These are phyloP conservation scores for Drosophila kambysellisi DNA, from an alignment of 2,888 invertebrate species.

Conservation along the genomic window DNA sequence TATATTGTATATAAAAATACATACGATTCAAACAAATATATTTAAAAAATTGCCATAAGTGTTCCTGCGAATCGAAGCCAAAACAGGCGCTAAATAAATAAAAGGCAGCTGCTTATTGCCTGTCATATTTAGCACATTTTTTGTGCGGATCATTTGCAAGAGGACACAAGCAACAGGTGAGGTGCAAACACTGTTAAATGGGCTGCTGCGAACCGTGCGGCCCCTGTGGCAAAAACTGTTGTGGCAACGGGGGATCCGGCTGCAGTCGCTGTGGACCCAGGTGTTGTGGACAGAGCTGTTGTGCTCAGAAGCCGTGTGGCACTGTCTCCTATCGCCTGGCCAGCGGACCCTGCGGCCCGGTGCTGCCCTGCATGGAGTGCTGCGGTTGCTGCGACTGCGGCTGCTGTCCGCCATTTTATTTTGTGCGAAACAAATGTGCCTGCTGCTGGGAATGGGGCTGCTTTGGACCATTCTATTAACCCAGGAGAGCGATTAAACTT, in stretches of 20 bases:
- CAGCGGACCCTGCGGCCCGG: conserved; percentile 65
- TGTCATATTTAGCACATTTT: conserved; percentile 72
- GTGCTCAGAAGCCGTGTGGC: conserved; percentile 63
- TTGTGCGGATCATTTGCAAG: conserved; percentile 41
- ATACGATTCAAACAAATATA: background rate
- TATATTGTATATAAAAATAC: background rate
- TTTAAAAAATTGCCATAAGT: conserved; percentile 14
- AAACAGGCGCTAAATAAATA: conserved; percentile 69
- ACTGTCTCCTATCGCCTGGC: conserved; percentile 61
- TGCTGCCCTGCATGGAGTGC: conserved; percentile 57
- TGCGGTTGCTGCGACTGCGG: conserved; percentile 44
- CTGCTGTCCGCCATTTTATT: conserved; percentile 65
- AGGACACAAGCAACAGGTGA: conserved; percentile 36
- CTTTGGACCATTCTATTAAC: conserved; percentile 68
- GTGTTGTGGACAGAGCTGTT: conserved; percentile 22
- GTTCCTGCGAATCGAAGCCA: conserved; percentile 41
- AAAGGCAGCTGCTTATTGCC: conserved; percentile 22
- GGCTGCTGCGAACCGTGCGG: conserved; percentile 29
- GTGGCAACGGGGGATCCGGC: conserved; percentile 28
- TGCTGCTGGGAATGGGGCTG: conserved; percentile 69
- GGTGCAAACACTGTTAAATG: conserved; percentile 20
- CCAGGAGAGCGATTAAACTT: conserved; percentile 13
- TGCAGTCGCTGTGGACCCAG: conserved; percentile 68
- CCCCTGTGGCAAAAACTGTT: conserved; percentile 61
- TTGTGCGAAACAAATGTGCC: conserved; percentile 53